Evolutionary conservation across 2,888 invertebrate species (phyloP), one percentile per base, ranked within the genome.

Genomic region (Coenonympha glycerion): DNA sequence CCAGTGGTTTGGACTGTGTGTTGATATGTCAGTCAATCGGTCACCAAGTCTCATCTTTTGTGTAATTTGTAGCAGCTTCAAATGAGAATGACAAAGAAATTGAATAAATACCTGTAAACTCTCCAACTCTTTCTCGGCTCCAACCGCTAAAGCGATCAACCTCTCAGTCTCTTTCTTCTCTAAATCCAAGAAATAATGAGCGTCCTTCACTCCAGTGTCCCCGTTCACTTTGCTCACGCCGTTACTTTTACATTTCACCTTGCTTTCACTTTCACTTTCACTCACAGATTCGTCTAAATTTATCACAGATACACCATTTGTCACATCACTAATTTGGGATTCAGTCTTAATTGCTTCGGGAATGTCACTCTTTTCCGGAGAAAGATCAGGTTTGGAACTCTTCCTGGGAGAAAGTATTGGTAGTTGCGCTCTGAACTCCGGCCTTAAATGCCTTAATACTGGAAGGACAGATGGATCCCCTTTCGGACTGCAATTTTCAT

Each of bases 401-500:
- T 85, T 82, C 77, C 91, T 91, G 18, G 91, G 90, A 26, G 90
- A 91, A 24, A 90, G 76, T 15, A 92, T 90, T 0, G 94, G 92
- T 59, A 96, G 79, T 70, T 95, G 95, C 0, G 95, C 95, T 16
- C 95, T 88, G 72, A 96, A 96, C 70, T 96, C 95, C 0, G 95
- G 94, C 68, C 95, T 89, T 55, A 96, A 79, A 78, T 95, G 95
- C 75, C 95, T 89, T 56, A 96, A 76, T 9, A 96, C 95, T 1
- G 95, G 95, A 56, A 95, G 80, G 1, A 84, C 77, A 36, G 70
- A 71, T 0, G 69, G 63, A 36, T 79, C 76, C 6, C 70, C 55
- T 34, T 78, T 79, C 2, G 79, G 75, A 71, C 78, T 83, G 57
- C 70, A 39, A 9, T 39, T 39, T 15, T 39, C 39, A 24, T 79